phyloP scores from a whole-genome alignment of 2,113 vertebrate genomes.

The Lipophrys pholis region DNA sequence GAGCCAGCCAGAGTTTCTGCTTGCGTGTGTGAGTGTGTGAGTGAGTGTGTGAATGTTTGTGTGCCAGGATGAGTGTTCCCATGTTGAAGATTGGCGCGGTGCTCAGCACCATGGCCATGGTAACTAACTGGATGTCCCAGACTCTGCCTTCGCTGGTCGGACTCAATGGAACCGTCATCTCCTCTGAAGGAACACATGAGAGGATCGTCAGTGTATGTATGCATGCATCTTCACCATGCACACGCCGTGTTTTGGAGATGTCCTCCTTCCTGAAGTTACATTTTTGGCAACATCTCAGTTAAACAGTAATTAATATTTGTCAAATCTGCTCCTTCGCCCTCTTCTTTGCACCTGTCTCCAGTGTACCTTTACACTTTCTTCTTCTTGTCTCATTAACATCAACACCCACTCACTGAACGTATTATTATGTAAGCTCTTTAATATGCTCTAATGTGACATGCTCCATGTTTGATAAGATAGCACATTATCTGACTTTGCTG shows the following conservation, averaged over 20 bases:
- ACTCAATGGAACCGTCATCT: constrained; percentile 86
- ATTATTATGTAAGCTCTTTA: constrained; percentile 1
- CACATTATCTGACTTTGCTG: too few relatives aligned
- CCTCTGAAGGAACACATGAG: constrained; percentile 77
- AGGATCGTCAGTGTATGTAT: constrained; percentile 82
- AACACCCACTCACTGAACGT: constrained; percentile 9
- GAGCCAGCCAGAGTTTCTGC: too few relatives aligned
- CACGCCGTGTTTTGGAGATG: not conserved
- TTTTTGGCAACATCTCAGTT: not conserved
- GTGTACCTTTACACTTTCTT: not conserved
- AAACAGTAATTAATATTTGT: not conserved
- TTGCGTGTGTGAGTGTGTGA: constrained; percentile 36
- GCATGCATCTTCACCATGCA: constrained; percentile 7
- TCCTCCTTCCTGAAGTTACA: not conserved
- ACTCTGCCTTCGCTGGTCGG: constrained; percentile 92
- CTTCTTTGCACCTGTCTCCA: not conserved
- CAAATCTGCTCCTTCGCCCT: not conserved
- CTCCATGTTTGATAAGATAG: not conserved
- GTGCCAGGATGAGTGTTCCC: constrained; percentile 87
- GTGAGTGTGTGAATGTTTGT: constrained; percentile 46
- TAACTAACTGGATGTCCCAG: constrained; percentile 98
- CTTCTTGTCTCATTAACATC: constrained; percentile 7
- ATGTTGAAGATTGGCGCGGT: constrained; percentile 94
- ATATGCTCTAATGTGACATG: not conserved
- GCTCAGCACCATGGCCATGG: constrained; percentile 95